Evolutionary conservation across 2,888 invertebrate species (phyloP), one percentile per base, ranked within the genome.

Genomic region (Agrenia bidenticulata): DNA sequence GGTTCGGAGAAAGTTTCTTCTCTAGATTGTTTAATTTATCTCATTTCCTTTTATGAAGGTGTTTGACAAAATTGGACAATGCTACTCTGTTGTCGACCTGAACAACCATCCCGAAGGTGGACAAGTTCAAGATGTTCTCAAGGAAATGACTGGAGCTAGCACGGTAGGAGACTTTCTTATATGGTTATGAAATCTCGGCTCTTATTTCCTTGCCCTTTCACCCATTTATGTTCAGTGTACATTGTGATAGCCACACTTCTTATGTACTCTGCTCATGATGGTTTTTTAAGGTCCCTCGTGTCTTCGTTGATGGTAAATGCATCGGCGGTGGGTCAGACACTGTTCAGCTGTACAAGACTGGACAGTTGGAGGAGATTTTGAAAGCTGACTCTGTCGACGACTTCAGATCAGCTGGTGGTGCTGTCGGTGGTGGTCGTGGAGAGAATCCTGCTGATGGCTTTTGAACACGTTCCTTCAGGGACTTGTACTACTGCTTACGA

Each of bases 321-420:
- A 83, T 97, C 63, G 97, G 97, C 7, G 97, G 96, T 50, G 95
- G 96, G 1, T 87, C 89, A 2, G 97, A 97, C 78, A 90, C 94
- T 0, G 88, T 89, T 78, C 84, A 85, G 37, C 79, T 92, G 74
- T 84, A 86, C 72, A 86, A 89, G 51, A 83, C 82, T 57, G 93
- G 93, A 57, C 85, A 88, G 78, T 81, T 94, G 21, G 67, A 77
- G 56, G 64, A 68, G 54, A 64, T 68, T 45, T 23, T 68, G 54
- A 24, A 54, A 17, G 2, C 57, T 19, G 19, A 21, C 19, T 23
- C 45, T 23, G n/a, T n/a, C n/a, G n/a, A 56, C n/a, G n/a, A n/a
- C 32, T 32, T 32, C 11, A 11, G 11, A 27, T 17, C 26, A 15
- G 32, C 51, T 24, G 19, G 13, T 2, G 19, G 19, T 24, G 7